A percentile compares a stretch with the other conserved stretches of the same genome.
phyloP scores from a whole-genome alignment of 1,140 invertebrate genomes.

The Mylabris phalerata region DNA sequence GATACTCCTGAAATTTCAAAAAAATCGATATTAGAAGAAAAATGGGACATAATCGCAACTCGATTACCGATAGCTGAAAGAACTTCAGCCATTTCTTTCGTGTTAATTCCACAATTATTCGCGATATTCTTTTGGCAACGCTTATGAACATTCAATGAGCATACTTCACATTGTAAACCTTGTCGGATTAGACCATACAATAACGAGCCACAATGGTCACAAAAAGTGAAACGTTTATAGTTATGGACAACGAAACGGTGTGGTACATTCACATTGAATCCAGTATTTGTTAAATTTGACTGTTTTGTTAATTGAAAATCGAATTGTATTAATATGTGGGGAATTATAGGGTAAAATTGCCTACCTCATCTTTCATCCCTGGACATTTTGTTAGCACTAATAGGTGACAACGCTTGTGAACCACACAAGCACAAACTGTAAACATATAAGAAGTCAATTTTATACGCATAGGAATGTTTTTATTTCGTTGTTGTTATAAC shows the following conservation, averaged over 20 bases:
- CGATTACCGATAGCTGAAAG: slow-evolving; percentile 61
- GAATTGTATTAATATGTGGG: not conserved
- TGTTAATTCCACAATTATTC: slow-evolving; percentile 98
- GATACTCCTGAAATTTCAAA: slow-evolving; percentile 49
- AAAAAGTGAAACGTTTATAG: slow-evolving; percentile 97
- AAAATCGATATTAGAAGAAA: not conserved
- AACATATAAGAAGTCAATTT: slow-evolving; percentile 24
- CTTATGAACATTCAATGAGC: slow-evolving; percentile 98
- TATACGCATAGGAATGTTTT: too few species aligned
- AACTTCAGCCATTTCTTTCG: slow-evolving; percentile 91
- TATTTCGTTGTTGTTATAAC: not conserved
- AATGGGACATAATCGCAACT: not conserved
- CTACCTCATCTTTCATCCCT: slow-evolving; percentile 85
- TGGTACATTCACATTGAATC: slow-evolving; percentile 97
- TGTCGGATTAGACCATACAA: slow-evolving; percentile 95
- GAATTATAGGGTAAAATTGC: not conserved
- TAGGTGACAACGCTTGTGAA: slow-evolving; percentile 94
- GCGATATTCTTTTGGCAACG: slow-evolving; percentile 98
- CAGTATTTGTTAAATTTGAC: slow-evolving; percentile 56
- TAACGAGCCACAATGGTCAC: slow-evolving; percentile 98
- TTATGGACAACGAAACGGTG: slow-evolving; percentile 91
- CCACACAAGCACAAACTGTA: slow-evolving; percentile 94
- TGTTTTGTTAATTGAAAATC: slow-evolving; percentile 24
- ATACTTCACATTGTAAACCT: slow-evolving; percentile 95
- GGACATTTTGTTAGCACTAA: slow-evolving; percentile 92